Base-by-base conservation (phyloP, 1,140 invertebrate genomes). In the Microplitis mediator region DNA sequence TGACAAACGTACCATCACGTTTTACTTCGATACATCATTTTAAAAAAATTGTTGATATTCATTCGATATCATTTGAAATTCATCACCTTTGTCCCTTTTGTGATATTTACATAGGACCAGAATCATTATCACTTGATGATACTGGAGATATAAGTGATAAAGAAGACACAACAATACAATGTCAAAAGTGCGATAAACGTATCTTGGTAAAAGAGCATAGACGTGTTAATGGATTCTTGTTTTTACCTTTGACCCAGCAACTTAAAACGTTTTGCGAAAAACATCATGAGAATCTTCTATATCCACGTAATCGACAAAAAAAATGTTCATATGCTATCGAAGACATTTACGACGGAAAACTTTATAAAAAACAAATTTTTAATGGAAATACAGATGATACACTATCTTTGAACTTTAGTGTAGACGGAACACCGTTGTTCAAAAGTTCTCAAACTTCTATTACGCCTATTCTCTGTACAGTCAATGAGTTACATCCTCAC, bases 391-490 rank as follows among this genome's bases (percentile, higher is more conserved):
- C 32, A 32, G n/a, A 52, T 39, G 51, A 64, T 68, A 63, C 56
- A 39, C 71, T 73, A 23, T 65, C 32, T 45, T 13, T 65, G 8
- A 75, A 75, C 73, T 74, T 76, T n/a, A 75, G 51, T 71, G 63
- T 75, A 16, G 76, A 78, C 56, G 75, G 70, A 3, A 71, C 72
- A 6, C 74, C 76, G 3, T 32, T 76, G 13, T 79, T 79, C 52
- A 65, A 74, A 52, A 74, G 65, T 14, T 76, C 72, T 0, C 36
- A 50, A 23, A 64, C 35, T 64, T 74, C 75, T 6, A 51, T 75
- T 9, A 39, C 69, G 13, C 76, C 76, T 0, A 61, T 79, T 36
- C 32, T 76, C 9, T 74, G 73, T 16, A 75, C 73, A 0, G 64
- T 77, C 0, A 77, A 76, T 45, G 71, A 79, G 32, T 58, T 72